These are phyloP conservation scores for Cephalopholis sonnerati DNA, from an alignment of 2,113 vertebrate genomes.

Conservation along the genomic window DNA sequence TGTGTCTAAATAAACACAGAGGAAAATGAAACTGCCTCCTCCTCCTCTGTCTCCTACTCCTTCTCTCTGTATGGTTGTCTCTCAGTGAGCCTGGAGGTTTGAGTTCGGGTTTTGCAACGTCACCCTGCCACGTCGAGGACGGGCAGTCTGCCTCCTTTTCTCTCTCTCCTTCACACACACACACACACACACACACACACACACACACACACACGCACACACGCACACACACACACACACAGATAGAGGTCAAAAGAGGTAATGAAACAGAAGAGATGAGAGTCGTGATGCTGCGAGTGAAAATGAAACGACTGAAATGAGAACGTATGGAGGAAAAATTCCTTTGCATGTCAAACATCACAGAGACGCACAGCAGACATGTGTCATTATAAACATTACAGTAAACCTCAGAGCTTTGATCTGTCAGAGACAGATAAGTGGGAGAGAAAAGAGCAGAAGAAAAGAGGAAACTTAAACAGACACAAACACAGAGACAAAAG, in stretches of 20 bases:
- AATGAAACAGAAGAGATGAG: slow-evolving; percentile 13
- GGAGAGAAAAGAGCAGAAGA: not conserved
- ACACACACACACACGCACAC: too few species aligned
- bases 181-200: too few species aligned
- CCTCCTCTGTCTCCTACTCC: not conserved
- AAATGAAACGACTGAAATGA: not conserved
- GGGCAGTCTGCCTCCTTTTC: slow-evolving; percentile 39
- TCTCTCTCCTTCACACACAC: slow-evolving; percentile 4
- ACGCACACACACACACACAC: not conserved
- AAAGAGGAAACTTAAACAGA: slow-evolving; percentile 5
- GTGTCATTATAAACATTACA: slow-evolving; percentile 15
- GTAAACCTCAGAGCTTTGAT: not conserved
- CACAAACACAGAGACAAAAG: not conserved
- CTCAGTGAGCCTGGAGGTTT: slow-evolving; percentile 39
- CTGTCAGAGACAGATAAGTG: not conserved
- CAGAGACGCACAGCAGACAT: not conserved
- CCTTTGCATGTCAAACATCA: slow-evolving; percentile 12
- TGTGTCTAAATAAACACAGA: slow-evolving; percentile 20
- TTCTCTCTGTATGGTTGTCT: slow-evolving; percentile 10
- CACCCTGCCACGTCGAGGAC: slow-evolving; percentile 79
- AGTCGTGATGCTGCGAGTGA: not conserved
- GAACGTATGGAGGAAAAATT: too few species aligned
- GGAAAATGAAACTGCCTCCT: slow-evolving; percentile 14
- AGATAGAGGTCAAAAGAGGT: slow-evolving; percentile 68
- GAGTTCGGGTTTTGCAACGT: slow-evolving; percentile 70